Evolutionary conservation across 23 tunicate genomes (phyloP).

Genomic region (Ascidia mentula): DNA sequence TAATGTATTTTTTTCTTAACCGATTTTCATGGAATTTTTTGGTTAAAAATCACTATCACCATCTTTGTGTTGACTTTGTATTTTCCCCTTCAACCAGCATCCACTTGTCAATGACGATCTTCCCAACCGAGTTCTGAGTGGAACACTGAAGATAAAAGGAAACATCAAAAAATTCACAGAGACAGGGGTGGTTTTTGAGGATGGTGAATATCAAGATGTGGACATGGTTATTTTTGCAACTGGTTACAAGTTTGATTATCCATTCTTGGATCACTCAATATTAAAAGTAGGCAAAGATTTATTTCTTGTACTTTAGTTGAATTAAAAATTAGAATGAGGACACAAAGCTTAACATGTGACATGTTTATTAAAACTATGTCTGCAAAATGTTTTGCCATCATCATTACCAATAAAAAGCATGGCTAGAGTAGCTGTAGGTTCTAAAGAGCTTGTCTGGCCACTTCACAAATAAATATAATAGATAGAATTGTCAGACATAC

Average conservation of each 20-base stretch:
- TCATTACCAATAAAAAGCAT: no score
- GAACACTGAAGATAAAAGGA: constrained; percentile 21
- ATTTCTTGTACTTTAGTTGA: no score
- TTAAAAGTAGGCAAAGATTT: constrained; percentile 37
- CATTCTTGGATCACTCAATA: constrained; percentile 38
- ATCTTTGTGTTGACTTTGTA: background rate
- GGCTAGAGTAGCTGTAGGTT: no score
- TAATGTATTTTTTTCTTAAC: no score
- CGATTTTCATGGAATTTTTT: background rate
- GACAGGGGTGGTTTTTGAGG: constrained; percentile 15
- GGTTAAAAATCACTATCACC: background rate
- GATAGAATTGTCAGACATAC: no score
- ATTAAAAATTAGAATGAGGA: no score
- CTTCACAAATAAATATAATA: no score
- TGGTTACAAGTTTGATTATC: constrained; percentile 25
- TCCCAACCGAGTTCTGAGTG: constrained; percentile 34
- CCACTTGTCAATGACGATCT: constrained; percentile 32
- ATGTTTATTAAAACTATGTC: no score
- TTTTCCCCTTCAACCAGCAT: constrained; percentile 13
- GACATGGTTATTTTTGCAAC: constrained; percentile 48
- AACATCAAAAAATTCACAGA: constrained; percentile 23
- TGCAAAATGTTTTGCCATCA: no score
- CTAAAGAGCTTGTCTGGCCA: no score
- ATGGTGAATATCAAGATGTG: constrained; percentile 18
- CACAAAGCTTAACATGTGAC: no score